Conservation (phyloP, 2,888 invertebrate species). For the Yponomeuta cagnagella region DNA sequence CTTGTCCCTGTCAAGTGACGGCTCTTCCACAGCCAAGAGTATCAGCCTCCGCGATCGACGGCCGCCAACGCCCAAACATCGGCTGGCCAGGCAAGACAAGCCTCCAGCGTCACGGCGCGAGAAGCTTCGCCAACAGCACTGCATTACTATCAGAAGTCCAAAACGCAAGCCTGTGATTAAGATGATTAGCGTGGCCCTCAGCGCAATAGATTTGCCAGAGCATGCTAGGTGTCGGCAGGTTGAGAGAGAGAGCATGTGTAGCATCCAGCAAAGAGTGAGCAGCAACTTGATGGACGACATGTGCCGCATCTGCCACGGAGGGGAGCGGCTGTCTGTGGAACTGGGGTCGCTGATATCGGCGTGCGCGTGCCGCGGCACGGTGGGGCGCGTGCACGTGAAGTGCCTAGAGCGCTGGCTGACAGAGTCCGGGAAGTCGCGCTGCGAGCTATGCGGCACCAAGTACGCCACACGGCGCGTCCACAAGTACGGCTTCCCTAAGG, state of each 20-base stretch:
- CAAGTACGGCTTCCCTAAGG: conserved; percentile 72
- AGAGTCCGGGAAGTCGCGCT: conserved; percentile 80
- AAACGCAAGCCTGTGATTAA: conserved; percentile 38
- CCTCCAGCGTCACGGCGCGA: neutral
- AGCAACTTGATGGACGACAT: conserved; percentile 33
- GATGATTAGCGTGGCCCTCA: conserved; percentile 18
- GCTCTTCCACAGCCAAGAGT: neutral
- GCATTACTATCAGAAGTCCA: conserved; percentile 58
- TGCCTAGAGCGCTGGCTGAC: conserved; percentile 87
- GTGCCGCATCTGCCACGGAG: conserved; percentile 69
- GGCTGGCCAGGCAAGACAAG: neutral
- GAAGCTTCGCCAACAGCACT: conserved; percentile 32
- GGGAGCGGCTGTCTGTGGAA: conserved; percentile 43
- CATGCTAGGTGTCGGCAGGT: neutral
- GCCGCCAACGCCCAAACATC: neutral
- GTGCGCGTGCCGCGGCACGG: conserved; percentile 77
- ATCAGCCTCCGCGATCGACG: neutral
- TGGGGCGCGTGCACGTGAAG: conserved; percentile 82
- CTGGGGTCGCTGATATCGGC: conserved; percentile 58
- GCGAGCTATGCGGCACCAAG: conserved; percentile 83
- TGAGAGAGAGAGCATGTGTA: neutral
- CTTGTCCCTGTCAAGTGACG: neutral
- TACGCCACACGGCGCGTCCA: conserved; percentile 80
- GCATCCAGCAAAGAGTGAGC: neutral
- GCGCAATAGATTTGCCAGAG: neutral